Percentiles rank a stretch among this genome's conserved stretches.
Evolutionary conservation across 2,797 vertebrate species (phyloP).

Genomic region (Sphenodon punctatus): DNA sequence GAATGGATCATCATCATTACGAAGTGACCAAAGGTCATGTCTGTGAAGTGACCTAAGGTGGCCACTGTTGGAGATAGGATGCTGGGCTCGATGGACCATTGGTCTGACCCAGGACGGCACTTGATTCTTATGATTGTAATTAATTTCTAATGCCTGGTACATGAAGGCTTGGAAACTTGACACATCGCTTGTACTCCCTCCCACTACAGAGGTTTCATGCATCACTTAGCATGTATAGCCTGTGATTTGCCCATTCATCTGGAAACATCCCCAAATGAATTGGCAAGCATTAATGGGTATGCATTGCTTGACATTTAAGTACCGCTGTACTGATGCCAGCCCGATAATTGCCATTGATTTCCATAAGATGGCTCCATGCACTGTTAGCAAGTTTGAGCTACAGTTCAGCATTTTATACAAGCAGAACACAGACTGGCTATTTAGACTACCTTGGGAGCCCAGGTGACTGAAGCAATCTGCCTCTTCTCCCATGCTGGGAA

Average conservation of each 20-base stretch:
- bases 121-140: not conserved
- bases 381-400: constrained; percentile 25
- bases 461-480: not conserved
- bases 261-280: not conserved
- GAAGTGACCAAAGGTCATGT: no score
- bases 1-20: no score
- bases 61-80: no score
- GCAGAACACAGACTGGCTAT: not conserved
- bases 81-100: no score
- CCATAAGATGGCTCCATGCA: not conserved
- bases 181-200: not conserved
- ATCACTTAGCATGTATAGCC: not conserved
- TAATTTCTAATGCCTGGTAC: not conserved
- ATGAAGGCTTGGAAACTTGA: not conserved
- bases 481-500: no score
- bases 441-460: not conserved
- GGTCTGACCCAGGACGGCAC: no score
- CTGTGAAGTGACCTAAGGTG: no score
- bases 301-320: not conserved
- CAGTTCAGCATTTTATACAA: constrained; percentile 31
- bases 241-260: constrained; percentile 18
- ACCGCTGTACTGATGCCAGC: constrained; percentile 29
- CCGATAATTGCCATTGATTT: constrained; percentile 36
- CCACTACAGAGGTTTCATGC: not conserved
- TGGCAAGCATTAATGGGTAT: not conserved